Conservation (phyloP, 2,113 vertebrate species). For the Nyctibius bracteatus region DNA sequence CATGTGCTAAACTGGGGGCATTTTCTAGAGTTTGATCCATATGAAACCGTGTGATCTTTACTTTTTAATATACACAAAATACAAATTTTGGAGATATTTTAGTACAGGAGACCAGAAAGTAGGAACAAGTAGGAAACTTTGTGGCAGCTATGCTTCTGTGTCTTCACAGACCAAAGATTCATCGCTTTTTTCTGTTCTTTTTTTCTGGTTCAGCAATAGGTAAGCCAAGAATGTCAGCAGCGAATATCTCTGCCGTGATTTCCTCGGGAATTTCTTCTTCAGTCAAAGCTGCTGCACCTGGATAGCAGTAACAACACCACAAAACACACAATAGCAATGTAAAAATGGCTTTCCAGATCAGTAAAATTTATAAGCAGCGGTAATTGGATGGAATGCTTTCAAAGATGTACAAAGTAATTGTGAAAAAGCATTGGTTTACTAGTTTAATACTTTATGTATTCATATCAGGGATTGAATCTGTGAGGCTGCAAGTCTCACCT, state of each 20-base stretch:
- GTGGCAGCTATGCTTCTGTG: neutral
- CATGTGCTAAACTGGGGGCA: neutral
- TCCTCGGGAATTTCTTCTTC: conserved; percentile 81
- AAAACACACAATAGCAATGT: neutral
- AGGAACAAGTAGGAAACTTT: neutral
- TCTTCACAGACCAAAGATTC: neutral
- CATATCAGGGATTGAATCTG: neutral
- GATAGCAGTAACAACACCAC: conserved; percentile 1
- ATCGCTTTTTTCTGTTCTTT: neutral
- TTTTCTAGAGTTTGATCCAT: neutral
- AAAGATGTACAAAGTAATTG: neutral
- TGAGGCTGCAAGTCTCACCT: neutral
- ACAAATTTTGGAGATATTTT: neutral
- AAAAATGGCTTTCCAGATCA: neutral
- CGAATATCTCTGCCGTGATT: conserved; percentile 83
- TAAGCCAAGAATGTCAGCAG: conserved; percentile 81
- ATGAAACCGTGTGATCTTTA: neutral
- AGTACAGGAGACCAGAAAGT: neutral
- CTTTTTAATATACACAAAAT: neutral
- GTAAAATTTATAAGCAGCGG: neutral
- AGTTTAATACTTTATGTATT: neutral
- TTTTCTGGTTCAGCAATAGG: conserved; percentile 15
- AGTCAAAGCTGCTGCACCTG: conserved; percentile 67
- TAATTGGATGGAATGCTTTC: neutral
- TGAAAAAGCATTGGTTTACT: neutral